phyloP scores from a whole-genome alignment of 2,888 invertebrate genomes.

The Lapara coniferarum region DNA sequence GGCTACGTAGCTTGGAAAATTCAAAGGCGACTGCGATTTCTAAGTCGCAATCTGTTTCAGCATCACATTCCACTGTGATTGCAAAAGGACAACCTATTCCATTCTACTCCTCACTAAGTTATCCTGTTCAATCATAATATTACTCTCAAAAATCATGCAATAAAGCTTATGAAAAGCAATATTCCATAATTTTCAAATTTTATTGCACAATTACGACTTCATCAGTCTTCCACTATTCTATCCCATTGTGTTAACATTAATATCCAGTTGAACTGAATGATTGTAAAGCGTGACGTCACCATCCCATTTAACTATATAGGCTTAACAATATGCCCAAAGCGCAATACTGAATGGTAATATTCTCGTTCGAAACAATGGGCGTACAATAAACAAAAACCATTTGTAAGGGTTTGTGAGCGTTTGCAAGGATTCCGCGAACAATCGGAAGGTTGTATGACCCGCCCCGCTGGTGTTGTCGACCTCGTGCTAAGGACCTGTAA shows the following conservation, averaged over 20 bases:
- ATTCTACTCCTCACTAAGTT: no score
- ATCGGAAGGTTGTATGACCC: slow-evolving; percentile 38
- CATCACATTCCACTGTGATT: no score
- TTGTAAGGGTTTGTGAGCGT: slow-evolving; percentile 24
- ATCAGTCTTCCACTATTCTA: not conserved
- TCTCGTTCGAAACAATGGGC: not conserved
- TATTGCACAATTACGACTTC: not conserved
- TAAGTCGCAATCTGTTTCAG: no score
- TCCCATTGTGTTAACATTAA: not conserved
- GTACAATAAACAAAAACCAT: slow-evolving; percentile 12
- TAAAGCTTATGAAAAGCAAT: no score
- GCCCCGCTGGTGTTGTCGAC: slow-evolving; percentile 33
- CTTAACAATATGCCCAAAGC: not conserved
- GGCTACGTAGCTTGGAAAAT: no score
- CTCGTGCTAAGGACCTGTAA: slow-evolving; percentile 30
- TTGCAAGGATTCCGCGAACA: slow-evolving; percentile 34
- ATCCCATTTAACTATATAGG: not conserved
- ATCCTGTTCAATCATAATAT: no score
- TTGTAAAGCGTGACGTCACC: slow-evolving; percentile 2
- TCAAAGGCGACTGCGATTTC: no score
- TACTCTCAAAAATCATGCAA: no score
- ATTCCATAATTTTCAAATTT: no score
- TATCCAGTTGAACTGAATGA: not conserved
- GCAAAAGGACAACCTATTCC: no score
- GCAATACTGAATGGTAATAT: slow-evolving; percentile 9